phyloP scores from a whole-genome alignment of 2,888 invertebrate genomes.

The Protophormia terraenovae region DNA sequence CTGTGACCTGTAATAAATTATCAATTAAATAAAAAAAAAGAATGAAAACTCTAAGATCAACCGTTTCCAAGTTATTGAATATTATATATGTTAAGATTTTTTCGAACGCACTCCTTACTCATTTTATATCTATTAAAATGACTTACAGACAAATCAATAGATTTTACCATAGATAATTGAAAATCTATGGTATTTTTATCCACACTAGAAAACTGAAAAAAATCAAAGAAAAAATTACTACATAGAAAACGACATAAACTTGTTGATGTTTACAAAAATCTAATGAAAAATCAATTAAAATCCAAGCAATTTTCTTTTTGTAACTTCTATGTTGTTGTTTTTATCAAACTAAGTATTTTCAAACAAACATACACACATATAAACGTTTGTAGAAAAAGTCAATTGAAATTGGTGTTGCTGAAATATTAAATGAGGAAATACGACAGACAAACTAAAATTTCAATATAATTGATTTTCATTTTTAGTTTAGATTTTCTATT shows the following conservation, averaged over 20 bases:
- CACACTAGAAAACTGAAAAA: neutral
- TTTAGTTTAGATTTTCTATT: neutral
- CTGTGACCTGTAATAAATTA: too few species aligned
- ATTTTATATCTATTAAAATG: neutral
- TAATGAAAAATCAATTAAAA: conserved; percentile 66
- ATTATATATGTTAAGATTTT: too few species aligned
- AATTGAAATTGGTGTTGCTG: conserved; percentile 15
- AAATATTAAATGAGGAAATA: conserved; percentile 55
- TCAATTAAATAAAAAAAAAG: too few species aligned
- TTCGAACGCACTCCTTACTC: neutral
- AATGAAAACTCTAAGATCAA: too few species aligned
- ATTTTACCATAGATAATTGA: conserved; percentile 48
- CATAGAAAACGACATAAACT: conserved; percentile 28
- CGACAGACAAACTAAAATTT: conserved; percentile 50
- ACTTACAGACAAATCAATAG: conserved; percentile 27
- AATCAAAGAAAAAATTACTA: neutral
- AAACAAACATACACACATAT: neutral
- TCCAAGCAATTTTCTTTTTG: conserved; percentile 45
- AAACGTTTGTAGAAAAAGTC: neutral
- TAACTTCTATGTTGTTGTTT: neutral
- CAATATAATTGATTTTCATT: conserved; percentile 50
- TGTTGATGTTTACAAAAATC: conserved; percentile 58
- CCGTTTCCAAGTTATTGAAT: too few species aligned
- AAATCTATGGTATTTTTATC: conserved; percentile 29
- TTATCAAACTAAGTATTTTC: neutral